phyloP scores from a whole-genome alignment of 2,888 invertebrate species.

The Keiferia lycopersicella region DNA sequence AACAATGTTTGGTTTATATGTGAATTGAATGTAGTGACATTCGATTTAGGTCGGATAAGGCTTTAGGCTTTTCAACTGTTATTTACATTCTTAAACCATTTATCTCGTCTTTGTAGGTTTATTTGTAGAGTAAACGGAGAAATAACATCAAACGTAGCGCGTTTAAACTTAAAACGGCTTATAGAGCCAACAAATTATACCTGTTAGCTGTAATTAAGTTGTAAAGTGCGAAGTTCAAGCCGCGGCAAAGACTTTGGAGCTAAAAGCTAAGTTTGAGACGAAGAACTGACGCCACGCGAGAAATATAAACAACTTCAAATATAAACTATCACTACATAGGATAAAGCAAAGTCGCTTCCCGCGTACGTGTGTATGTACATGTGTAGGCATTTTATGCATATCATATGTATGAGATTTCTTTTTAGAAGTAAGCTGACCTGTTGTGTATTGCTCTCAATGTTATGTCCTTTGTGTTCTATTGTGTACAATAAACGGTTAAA shows the following conservation, averaged over 20 bases:
- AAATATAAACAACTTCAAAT: neutral
- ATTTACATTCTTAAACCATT: neutral
- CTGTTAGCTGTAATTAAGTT: slow-evolving; percentile 54
- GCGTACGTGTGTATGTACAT: no score
- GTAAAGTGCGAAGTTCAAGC: slow-evolving; percentile 39
- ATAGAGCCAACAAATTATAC: slow-evolving; percentile 53
- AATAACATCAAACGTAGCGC: slow-evolving; percentile 26
- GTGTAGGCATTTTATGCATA: no score
- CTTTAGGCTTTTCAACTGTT: neutral
- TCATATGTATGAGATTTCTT: no score
- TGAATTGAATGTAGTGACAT: no score
- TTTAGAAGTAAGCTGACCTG: no score
- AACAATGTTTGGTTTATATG: no score
- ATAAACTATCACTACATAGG: no score
- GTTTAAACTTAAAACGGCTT: slow-evolving; percentile 48
- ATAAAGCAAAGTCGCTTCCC: no score
- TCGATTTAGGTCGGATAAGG: no score
- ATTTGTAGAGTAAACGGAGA: slow-evolving; percentile 18
- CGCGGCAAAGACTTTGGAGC: slow-evolving; percentile 5
- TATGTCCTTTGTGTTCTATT: no score
- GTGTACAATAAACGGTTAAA: no score
- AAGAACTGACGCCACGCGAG: slow-evolving; percentile 3
- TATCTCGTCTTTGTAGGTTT: neutral
- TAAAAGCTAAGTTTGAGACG: slow-evolving; percentile 14
- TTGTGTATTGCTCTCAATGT: no score